phyloP scores from a whole-genome alignment of 2,888 invertebrate species.

The Drosophila kambysellisi region DNA sequence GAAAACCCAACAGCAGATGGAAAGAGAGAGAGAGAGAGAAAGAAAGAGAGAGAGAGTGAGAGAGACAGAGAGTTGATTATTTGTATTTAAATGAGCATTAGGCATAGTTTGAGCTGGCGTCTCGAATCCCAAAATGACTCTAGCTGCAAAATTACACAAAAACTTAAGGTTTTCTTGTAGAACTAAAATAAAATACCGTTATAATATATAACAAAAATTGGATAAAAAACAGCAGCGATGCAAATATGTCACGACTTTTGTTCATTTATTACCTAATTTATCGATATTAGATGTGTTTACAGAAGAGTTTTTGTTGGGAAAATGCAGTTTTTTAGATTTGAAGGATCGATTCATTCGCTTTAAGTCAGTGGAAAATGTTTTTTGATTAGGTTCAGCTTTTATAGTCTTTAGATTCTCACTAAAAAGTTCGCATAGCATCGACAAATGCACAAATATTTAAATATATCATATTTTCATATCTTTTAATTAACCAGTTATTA shows the following conservation, averaged over 20 bases:
- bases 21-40: background rate
- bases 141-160: conserved; percentile 21
- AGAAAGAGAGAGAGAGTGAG: background rate
- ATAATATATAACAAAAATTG: conserved; percentile 1
- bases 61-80: conserved; percentile 1
- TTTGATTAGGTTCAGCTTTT: background rate
- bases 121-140: conserved; percentile 28
- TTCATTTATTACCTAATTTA: background rate
- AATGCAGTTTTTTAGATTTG: background rate
- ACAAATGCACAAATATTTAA: background rate
- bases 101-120: conserved; percentile 25
- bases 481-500: background rate
- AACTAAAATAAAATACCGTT: conserved; percentile 12
- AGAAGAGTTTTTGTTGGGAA: background rate
- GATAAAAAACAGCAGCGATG: background rate
- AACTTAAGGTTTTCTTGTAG: conserved; percentile 3
- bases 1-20: conserved; percentile 10
- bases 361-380: background rate
- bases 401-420: background rate
- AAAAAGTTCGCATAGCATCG: background rate
- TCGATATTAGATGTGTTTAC: background rate
- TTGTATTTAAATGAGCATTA: conserved; percentile 58
- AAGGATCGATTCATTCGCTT: background rate
- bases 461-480: background rate
- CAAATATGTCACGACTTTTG: background rate